A percentile compares a stretch with the other conserved stretches of the same genome.
phyloP scores from a whole-genome alignment of 2,888 invertebrate genomes.

The Eudemis profundana region DNA sequence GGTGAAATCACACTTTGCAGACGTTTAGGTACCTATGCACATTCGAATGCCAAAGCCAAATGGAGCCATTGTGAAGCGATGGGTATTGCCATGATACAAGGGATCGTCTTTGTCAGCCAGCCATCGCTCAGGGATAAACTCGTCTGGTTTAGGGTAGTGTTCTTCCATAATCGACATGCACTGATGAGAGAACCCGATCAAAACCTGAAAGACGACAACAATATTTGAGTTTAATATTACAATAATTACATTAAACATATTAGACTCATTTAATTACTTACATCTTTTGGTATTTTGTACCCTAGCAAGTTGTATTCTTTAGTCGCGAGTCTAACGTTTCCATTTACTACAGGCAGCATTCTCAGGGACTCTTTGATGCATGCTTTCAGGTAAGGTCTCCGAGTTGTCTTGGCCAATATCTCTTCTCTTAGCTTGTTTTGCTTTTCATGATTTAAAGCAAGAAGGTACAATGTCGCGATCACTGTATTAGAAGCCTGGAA shows the following conservation, averaged over 20 bases:
- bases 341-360: constrained; percentile 86
- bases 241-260: no score
- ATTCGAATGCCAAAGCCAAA: constrained; percentile 89
- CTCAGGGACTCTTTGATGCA: constrained; percentile 90
- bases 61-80: constrained; percentile 87
- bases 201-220: constrained; percentile 11
- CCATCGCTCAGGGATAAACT: constrained; percentile 93
- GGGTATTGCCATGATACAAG: constrained; percentile 75
- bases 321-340: constrained; percentile 80
- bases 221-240: background rate
- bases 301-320: constrained; percentile 86
- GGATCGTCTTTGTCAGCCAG: constrained; percentile 65
- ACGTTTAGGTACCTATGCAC: constrained; percentile 86
- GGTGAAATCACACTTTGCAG: no score
- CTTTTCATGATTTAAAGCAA: constrained; percentile 87
- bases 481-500: constrained; percentile 72
- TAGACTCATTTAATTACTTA: no score
- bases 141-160: constrained; percentile 86
- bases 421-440: constrained; percentile 87
- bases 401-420: constrained; percentile 62
- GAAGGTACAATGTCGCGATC: constrained; percentile 83
- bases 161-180: constrained; percentile 87
- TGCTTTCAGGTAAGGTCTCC: constrained; percentile 87
- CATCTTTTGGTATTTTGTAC: constrained; percentile 86
- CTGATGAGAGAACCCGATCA: constrained; percentile 76